Base-by-base conservation (phyloP, 2,888 invertebrate species). In the Microplitis manilae region DNA sequence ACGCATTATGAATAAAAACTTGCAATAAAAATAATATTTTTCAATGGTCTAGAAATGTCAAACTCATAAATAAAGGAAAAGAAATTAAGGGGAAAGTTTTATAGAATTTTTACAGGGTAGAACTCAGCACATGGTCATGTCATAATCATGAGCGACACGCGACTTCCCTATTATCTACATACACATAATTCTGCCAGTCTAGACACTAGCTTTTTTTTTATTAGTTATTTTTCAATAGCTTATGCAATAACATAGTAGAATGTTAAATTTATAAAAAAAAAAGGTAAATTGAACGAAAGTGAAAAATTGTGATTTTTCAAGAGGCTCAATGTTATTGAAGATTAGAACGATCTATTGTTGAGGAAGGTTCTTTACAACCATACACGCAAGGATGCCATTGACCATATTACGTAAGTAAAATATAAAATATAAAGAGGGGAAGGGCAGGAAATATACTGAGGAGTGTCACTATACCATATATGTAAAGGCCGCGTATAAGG, bases 121-220 rank as follows among this genome's bases (percentile, higher is more conserved):
- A 77, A 78, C 40, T 41, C 73, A 78, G 79, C 80, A 78, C 71
- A 77, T 75, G 76, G 68, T 69, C 80, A 82, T 79, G 79, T 80
- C 61, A 80, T 80, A 82, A 82, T 81, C 78, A 75, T 77, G 75
- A 80, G 39, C 15, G 72, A 76, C 82, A 82, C 81, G 82, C 82
- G 76, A 81, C 74, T n/a, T 50, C 64, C 17, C 8, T 20, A 15
- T 9, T 67, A 50, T 13, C 15, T 68, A 6, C 60, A 39, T 20
- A 13, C 38, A 17, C 38, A 62, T 65, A 65, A 76, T 76, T 76
- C 71, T 74, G 61, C 65, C 8, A 62, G 81, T 82, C 81, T 80
- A 82, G 81, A 82, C 81, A 60, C 59, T 79, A 82, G 81, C 80
- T 80, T 41, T 59, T 40, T 79, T 79, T 79, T 79, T 38, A 68